phyloP scores from a whole-genome alignment of 2,888 invertebrate genomes.

The Cacoxenus indagator region DNA sequence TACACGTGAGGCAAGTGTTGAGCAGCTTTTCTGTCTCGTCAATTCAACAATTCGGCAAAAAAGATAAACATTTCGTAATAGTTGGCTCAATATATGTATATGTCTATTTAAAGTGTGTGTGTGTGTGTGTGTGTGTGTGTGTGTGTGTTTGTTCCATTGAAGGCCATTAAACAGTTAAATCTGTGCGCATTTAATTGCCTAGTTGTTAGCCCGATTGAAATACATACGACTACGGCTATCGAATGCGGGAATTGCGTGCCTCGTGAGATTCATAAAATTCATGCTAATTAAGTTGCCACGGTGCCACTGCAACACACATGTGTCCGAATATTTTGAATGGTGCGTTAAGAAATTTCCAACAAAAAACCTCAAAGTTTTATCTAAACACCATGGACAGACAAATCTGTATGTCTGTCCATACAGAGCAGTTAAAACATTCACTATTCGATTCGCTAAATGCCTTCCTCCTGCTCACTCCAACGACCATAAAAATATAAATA shows the following conservation, averaged over 20 bases:
- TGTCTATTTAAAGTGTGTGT: background rate
- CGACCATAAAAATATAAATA: no score
- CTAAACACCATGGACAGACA: constrained; percentile 8
- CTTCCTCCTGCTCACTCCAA: background rate
- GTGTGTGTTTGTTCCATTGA: constrained; percentile 2
- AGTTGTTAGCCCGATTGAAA: constrained; percentile 40
- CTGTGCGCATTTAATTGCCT: constrained; percentile 54
- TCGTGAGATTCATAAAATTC: constrained; percentile 64
- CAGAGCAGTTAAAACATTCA: background rate
- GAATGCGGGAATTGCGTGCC: background rate
- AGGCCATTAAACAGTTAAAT: constrained; percentile 13
- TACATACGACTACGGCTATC: background rate
- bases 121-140: background rate
- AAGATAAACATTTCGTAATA: constrained; percentile 8
- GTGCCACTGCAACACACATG: constrained; percentile 51
- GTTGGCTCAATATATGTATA: background rate
- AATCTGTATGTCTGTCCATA: background rate
- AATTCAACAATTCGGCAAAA: background rate
- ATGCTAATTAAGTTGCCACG: constrained; percentile 63
- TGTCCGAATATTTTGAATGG: constrained; percentile 28
- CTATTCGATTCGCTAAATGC: background rate
- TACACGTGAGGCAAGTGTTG: background rate
- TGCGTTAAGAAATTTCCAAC: background rate
- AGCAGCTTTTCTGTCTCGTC: background rate
- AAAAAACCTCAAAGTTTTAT: constrained; percentile 18